Conservation (phyloP, 2,113 vertebrate genomes). For the Hyperoodon ampullatus region DNA sequence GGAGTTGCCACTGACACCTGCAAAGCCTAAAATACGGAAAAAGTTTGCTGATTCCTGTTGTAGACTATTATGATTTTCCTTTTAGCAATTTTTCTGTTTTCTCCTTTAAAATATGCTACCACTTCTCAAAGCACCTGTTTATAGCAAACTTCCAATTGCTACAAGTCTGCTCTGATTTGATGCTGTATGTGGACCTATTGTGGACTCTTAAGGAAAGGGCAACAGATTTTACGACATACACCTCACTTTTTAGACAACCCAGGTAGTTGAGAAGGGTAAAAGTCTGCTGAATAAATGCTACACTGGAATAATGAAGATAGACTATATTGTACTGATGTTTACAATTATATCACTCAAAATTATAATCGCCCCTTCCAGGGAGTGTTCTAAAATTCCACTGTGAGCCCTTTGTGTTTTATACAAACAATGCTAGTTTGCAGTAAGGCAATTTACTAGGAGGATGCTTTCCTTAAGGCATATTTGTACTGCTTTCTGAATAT, state of each 20-base stretch:
- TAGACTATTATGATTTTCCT: slow-evolving; percentile 9
- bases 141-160: slow-evolving; percentile 12
- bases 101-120: slow-evolving; percentile 27
- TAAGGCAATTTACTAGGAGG: slow-evolving; percentile 26
- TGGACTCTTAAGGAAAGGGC: background rate
- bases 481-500: slow-evolving; percentile 17
- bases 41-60: background rate
- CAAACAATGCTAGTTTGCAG: slow-evolving; percentile 1
- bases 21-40: background rate
- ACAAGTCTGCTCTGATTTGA: slow-evolving; percentile 4
- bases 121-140: background rate
- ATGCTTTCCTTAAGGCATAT: slow-evolving; percentile 38
- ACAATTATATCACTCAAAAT: slow-evolving; percentile 17
- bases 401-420: slow-evolving; percentile 25
- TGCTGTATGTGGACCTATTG: background rate
- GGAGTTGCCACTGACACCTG: background rate
- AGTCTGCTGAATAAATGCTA: slow-evolving; percentile 18
- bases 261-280: background rate
- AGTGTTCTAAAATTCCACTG: slow-evolving; percentile 12
- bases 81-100: background rate
- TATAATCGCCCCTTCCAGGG: background rate
- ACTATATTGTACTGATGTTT: background rate
- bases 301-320: background rate
- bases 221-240: background rate
- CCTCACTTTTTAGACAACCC: background rate